Evolutionary conservation across 1,140 invertebrate species (phyloP).

Genomic region (Drosophila persimilis): DNA sequence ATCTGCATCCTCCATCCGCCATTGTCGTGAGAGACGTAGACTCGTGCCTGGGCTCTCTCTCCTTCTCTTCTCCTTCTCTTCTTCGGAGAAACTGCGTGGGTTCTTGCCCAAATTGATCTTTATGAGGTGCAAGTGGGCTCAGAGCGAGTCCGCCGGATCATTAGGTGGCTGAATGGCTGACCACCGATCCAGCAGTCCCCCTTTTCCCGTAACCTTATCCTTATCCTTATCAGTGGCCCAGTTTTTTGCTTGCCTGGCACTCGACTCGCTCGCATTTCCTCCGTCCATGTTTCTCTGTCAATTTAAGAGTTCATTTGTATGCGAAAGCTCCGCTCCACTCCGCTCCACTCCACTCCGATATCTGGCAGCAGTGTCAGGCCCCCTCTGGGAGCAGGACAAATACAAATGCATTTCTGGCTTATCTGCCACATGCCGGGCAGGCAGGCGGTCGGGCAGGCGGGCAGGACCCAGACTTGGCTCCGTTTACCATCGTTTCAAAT

Average conservation of each 20-base stretch:
- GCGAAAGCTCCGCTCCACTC: constrained; percentile 24
- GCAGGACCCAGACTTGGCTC: constrained; percentile 21
- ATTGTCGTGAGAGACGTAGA: constrained; percentile 21
- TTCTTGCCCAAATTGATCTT: constrained; percentile 47
- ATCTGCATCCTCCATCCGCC: background rate
- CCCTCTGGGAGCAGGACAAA: constrained; percentile 3
- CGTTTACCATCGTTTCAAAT: constrained; percentile 43
- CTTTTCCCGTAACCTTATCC: background rate
- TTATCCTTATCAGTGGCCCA: constrained; percentile 16
- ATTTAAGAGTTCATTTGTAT: constrained; percentile 62
- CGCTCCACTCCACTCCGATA: constrained; percentile 15
- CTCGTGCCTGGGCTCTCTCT: constrained; percentile 9
- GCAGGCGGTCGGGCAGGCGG: background rate
- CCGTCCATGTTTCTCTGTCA: constrained; percentile 66
- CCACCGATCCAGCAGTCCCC: background rate
- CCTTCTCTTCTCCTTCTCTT: background rate
- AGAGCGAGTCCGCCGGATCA: background rate
- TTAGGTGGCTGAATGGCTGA: constrained; percentile 2
- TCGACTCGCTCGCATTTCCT: constrained; percentile 32
- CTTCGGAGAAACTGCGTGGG: constrained; percentile 14
- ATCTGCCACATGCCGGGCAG: constrained; percentile 39
- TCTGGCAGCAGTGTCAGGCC: background rate
- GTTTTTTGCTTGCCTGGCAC: constrained; percentile 9
- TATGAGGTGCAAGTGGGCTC: constrained; percentile 35
- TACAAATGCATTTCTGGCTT: constrained; percentile 60